Evolutionary conservation across 2,113 vertebrate genomes (phyloP).

Genomic region (Laticauda colubrina): DNA sequence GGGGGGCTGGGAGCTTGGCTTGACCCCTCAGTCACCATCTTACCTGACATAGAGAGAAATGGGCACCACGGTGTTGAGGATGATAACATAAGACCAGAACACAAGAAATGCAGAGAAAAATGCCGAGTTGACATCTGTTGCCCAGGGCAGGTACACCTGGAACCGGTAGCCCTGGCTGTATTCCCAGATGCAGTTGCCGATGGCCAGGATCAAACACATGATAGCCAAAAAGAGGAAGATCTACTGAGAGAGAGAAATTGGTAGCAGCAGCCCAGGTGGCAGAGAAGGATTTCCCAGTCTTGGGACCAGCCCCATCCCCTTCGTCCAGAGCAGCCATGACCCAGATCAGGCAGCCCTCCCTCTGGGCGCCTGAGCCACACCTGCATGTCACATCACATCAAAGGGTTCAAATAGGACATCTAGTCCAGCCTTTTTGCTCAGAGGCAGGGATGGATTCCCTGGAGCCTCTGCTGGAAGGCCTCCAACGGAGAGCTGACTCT

Average conservation of each 20-base stretch:
- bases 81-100: conserved; percentile 97
- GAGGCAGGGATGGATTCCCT: background rate
- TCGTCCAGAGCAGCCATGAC: background rate
- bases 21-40: fast-evolving
- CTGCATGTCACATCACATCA: background rate
- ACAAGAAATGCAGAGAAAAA: conserved; percentile 76
- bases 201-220: conserved; percentile 84
- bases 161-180: conserved; percentile 76
- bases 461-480: background rate
- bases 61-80: conserved; percentile 95
- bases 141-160: conserved; percentile 81
- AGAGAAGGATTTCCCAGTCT: background rate
- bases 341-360: background rate
- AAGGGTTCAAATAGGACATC: background rate
- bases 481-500: background rate
- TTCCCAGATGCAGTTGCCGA: conserved; percentile 89
- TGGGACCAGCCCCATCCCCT: background rate
- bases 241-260: conserved; percentile 57
- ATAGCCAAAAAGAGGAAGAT: conserved; percentile 84
- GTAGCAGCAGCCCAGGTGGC: background rate
- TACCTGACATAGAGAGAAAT: conserved; percentile 97
- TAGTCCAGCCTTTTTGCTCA: background rate
- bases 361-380: background rate
- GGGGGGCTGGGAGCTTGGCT: background rate
- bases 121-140: conserved; percentile 63